These are phyloP conservation scores for Camponotus floridanus DNA, from an alignment of 1,140 invertebrate genomes.

Conservation along the genomic window DNA sequence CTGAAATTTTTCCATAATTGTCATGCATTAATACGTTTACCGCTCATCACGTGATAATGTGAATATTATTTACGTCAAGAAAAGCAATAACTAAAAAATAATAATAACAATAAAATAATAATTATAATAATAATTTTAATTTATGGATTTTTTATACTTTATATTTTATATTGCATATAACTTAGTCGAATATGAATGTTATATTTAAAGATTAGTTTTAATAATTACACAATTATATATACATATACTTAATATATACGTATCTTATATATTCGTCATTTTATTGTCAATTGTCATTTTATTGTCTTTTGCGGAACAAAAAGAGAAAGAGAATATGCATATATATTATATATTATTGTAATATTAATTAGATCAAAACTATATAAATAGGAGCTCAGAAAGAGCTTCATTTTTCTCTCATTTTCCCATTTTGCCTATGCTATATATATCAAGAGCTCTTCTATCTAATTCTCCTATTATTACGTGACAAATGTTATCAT, in stretches of 20 bases:
- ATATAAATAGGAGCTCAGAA: neutral
- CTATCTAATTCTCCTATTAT: neutral
- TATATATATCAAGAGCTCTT: neutral
- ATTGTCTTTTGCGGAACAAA: too few species aligned
- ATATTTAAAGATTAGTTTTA: too few species aligned
- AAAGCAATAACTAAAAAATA: neutral
- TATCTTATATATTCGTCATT: neutral
- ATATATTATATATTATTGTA: neutral
- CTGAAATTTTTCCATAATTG: neutral
- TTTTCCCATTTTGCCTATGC: neutral
- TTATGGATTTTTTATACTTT: neutral
- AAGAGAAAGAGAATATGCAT: neutral
- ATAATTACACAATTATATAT: neutral
- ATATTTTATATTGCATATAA: too few species aligned
- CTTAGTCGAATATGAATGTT: too few species aligned
- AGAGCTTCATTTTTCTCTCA: neutral
- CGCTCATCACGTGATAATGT: neutral
- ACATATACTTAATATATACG: too few species aligned
- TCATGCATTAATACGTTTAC: neutral
- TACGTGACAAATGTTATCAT: constrained; percentile 7
- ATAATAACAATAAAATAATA: neutral
- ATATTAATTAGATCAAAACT: neutral
- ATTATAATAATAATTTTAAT: neutral
- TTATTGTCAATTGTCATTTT: too few species aligned
- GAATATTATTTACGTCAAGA: neutral